A percentile compares a stretch with the other conserved stretches of the same genome.
Evolutionary conservation across 2,113 vertebrate genomes (phyloP).

Genomic region (Upupa epops): DNA sequence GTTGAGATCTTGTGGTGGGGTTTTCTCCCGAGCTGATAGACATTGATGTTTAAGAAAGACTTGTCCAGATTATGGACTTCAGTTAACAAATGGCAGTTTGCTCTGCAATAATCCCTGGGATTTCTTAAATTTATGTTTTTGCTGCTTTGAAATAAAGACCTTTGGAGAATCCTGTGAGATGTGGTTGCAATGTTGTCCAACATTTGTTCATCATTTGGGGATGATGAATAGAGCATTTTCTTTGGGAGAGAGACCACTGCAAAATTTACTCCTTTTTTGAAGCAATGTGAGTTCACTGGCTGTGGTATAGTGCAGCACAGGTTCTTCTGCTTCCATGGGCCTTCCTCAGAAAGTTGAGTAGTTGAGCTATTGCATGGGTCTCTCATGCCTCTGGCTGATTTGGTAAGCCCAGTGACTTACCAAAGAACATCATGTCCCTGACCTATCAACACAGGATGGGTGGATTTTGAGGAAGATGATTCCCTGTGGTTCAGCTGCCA

Average conservation of each 20-base stretch:
- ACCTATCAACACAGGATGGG: rapidly evolving
- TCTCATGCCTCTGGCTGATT: not conserved
- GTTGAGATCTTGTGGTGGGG: not conserved
- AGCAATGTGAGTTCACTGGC: not conserved
- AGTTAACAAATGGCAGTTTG: not conserved
- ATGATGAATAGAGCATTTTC: not conserved
- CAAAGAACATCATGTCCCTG: not conserved
- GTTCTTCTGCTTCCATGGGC: not conserved
- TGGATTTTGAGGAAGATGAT: not conserved
- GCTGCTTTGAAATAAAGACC: not conserved
- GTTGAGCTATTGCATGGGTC: not conserved
- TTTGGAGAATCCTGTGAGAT: not conserved
- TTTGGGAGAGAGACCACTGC: not conserved
- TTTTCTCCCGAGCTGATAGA: not conserved
- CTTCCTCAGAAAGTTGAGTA: not conserved
- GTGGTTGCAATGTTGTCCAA: not conserved
- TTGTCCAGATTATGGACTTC: not conserved
- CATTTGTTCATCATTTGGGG: not conserved
- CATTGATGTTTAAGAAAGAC: not conserved
- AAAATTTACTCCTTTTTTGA: not conserved
- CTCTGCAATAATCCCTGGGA: not conserved
- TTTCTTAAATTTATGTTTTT: not conserved
- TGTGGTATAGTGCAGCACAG: not conserved
- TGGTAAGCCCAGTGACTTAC: not conserved
- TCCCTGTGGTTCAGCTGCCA: conserved; percentile 14